phyloP scores from a whole-genome alignment of 2,888 invertebrate species.

The Calliphora vomitoria region DNA sequence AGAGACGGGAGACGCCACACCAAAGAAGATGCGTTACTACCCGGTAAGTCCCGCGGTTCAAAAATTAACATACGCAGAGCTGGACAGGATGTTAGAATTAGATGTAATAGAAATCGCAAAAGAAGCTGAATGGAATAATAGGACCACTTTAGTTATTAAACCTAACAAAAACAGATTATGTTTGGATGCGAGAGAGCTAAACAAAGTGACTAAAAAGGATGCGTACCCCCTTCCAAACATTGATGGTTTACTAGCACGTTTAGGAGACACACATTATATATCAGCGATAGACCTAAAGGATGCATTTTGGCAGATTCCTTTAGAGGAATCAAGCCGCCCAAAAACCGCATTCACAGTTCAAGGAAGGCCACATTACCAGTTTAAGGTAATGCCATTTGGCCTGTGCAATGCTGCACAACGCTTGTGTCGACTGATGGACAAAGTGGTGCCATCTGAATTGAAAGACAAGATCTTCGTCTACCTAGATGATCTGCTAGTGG shows the following conservation, averaged over 20 bases:
- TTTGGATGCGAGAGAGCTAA: too few species aligned
- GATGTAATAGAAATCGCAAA: conserved; percentile 9
- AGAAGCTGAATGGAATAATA: conserved; percentile 11
- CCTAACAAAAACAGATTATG: too few species aligned
- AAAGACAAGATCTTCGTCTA: neutral
- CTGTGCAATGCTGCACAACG: conserved; percentile 24
- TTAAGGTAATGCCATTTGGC: conserved; percentile 2
- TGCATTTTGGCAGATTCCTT: too few species aligned
- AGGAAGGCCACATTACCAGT: neutral
- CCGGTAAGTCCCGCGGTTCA: neutral
- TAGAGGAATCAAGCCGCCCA: neutral
- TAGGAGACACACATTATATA: too few species aligned
- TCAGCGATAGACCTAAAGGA: too few species aligned
- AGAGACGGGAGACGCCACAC: neutral
- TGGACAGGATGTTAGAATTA: conserved; percentile 5
- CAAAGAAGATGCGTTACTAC: neutral
- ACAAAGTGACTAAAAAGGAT: too few species aligned
- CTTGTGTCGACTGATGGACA: conserved; percentile 12
- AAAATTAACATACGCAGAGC: neutral
- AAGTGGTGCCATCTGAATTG: neutral
- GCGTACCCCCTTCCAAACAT: neutral
- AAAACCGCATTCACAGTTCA: neutral
- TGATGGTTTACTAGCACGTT: neutral
- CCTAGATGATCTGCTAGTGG: conserved; percentile 15
- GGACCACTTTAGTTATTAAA: neutral